These are phyloP conservation scores for Poecilia gillii DNA, from an alignment of 2,797 vertebrate species.

Conservation along the genomic window DNA sequence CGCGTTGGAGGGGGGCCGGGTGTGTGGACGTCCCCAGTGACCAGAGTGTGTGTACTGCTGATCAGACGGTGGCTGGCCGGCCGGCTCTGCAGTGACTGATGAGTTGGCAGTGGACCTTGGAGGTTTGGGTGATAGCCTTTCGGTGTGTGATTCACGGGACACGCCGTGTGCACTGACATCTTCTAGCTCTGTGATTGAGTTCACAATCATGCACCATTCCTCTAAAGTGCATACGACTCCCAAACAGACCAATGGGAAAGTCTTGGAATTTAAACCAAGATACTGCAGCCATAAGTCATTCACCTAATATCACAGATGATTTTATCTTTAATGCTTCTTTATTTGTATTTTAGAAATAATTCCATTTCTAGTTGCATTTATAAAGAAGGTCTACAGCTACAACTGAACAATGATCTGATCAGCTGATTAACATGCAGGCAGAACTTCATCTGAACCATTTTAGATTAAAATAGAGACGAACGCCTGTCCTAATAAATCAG, in stretches of 20 bases:
- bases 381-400: neutral
- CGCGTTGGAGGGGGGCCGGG: conserved; percentile 51
- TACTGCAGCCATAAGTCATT: conserved; percentile 45
- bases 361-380: conserved; percentile 8
- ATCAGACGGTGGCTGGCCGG: conserved; percentile 69
- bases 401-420: neutral
- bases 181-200: conserved; percentile 79
- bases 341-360: conserved; percentile 11
- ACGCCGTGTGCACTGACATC: conserved; percentile 77
- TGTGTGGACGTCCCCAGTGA: conserved; percentile 75
- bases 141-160: conserved; percentile 82
- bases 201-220: conserved; percentile 76
- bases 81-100: conserved; percentile 79
- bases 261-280: conserved; percentile 58
- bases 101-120: conserved; percentile 82
- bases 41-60: conserved; percentile 74
- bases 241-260: conserved; percentile 76
- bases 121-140: conserved; percentile 85
- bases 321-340: conserved; percentile 42
- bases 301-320: conserved; percentile 33
- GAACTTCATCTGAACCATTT: neutral
- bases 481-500: too few relatives aligned
- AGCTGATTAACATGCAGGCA: neutral
- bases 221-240: conserved; percentile 68
- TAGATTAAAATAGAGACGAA: neutral